These are phyloP conservation scores for Bos javanicus DNA, from an alignment of 2,113 vertebrate genomes.

Conservation along the genomic window DNA sequence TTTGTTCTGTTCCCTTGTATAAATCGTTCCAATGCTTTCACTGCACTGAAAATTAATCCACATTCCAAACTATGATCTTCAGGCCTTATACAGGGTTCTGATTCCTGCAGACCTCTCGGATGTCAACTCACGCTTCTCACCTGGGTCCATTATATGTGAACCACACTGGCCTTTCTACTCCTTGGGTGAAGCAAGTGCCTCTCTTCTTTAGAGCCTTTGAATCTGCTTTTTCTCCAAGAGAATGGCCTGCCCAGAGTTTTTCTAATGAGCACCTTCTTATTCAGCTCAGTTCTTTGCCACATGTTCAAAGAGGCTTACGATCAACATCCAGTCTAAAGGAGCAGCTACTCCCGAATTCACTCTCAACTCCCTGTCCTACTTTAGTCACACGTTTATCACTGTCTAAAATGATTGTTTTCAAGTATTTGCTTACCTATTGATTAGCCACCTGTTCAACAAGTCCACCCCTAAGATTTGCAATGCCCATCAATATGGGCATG, in stretches of 20 bases:
- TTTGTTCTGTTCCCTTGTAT: not conserved
- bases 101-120: not conserved
- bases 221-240: not conserved
- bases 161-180: not conserved
- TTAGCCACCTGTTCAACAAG: not conserved
- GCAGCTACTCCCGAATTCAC: not conserved
- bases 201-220: not conserved
- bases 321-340: not conserved
- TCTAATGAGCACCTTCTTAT: not conserved
- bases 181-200: not conserved
- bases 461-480: not conserved
- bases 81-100: not conserved
- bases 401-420: not conserved
- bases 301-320: not conserved
- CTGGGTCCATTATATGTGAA: not conserved
- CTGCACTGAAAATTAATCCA: not conserved
- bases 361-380: not conserved
- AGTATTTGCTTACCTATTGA: not conserved
- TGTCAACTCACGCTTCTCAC: not conserved
- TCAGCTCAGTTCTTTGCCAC: not conserved
- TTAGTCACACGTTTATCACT: not conserved
- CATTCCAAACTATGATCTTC: not conserved
- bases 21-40: not conserved
- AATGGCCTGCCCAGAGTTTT: not conserved
- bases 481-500: not conserved